Percentiles rank a stretch among this genome's conserved stretches.
Conservation (phyloP, 2,888 invertebrate genomes). For the Thymelicus sylvestris region DNA sequence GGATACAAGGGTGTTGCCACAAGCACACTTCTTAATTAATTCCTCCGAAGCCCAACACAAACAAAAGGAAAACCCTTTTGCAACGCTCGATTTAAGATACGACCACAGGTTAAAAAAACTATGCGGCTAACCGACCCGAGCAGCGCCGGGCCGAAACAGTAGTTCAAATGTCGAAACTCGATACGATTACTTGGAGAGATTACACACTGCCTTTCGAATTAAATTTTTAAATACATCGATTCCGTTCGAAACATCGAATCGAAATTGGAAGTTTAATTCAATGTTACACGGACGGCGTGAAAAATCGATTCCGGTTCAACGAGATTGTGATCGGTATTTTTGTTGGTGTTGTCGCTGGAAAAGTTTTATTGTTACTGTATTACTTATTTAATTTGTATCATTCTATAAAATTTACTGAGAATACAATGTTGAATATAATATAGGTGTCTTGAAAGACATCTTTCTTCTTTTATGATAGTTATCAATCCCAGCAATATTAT, state of each 20-base stretch:
- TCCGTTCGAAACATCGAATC: neutral
- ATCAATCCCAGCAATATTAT: too few species aligned
- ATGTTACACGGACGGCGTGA: neutral
- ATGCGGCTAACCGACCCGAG: conserved; percentile 48
- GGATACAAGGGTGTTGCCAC: neutral
- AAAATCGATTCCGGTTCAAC: neutral
- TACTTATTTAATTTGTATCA: too few species aligned
- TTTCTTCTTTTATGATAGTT: too few species aligned
- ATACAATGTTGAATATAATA: too few species aligned
- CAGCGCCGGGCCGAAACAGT: conserved; percentile 65
- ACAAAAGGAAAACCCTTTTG: conserved; percentile 41
- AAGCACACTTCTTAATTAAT: conserved; percentile 61
- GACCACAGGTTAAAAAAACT: conserved; percentile 38
- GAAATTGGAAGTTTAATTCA: conserved; percentile 11
- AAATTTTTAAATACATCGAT: conserved; percentile 41
- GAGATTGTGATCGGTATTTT: conserved; percentile 15
- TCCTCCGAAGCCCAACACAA: conserved; percentile 55
- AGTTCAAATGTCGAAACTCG: conserved; percentile 71
- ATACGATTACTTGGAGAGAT: conserved; percentile 67
- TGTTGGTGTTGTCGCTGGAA: too few species aligned
- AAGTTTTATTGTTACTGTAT: too few species aligned
- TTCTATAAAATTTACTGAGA: too few species aligned
- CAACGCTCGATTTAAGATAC: conserved; percentile 50
- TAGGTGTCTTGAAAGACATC: too few species aligned
- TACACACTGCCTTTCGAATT: conserved; percentile 53